Conservation (phyloP, 2,888 invertebrate species). For the Rhamnusium bicolor region DNA sequence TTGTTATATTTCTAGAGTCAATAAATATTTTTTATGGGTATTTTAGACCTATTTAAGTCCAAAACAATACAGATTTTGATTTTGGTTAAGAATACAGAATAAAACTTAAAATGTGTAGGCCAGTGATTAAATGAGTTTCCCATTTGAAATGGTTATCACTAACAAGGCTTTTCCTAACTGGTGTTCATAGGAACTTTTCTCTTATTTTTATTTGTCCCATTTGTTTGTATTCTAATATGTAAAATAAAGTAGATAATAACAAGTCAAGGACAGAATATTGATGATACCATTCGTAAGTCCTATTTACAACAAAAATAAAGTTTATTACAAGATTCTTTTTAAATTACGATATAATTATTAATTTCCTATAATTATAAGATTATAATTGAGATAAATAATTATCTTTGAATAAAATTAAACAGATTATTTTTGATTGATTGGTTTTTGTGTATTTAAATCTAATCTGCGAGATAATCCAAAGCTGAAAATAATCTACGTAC, state of each 20-base stretch:
- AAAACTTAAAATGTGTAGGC: too few relatives aligned
- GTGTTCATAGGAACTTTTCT: too few relatives aligned
- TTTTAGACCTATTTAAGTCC: too few relatives aligned
- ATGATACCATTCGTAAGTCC: not conserved
- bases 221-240: too few relatives aligned
- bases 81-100: too few relatives aligned
- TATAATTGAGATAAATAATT: slow-evolving; percentile 11
- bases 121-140: too few relatives aligned
- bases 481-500: not conserved
- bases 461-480: slow-evolving; percentile 16
- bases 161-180: too few relatives aligned
- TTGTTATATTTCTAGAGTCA: too few relatives aligned
- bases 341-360: slow-evolving; percentile 25
- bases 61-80: too few relatives aligned
- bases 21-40: too few relatives aligned
- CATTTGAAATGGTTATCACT: too few relatives aligned
- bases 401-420: slow-evolving; percentile 18
- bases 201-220: too few relatives aligned
- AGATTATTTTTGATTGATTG: slow-evolving; percentile 33
- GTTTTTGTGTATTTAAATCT: slow-evolving; percentile 32
- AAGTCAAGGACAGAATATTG: not conserved
- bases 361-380: slow-evolving; percentile 29
- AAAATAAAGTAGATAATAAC: not conserved
- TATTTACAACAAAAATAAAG: not conserved
- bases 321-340: slow-evolving; percentile 17